Evolutionary conservation across 2,113 vertebrate species (phyloP).

Genomic region (Brachionichthys hirsutus): DNA sequence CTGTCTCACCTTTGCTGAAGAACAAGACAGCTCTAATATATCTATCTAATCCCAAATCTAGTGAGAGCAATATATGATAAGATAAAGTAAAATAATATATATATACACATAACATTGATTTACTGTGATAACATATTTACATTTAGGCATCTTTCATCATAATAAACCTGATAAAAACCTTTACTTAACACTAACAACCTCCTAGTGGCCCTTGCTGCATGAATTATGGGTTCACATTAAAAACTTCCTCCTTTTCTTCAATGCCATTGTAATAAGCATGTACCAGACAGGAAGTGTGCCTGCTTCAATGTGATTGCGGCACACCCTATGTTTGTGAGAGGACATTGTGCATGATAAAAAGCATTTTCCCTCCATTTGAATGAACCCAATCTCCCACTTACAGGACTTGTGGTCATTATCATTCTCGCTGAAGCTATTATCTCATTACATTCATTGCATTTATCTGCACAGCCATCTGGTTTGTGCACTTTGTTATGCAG

Average conservation of each 20-base stretch:
- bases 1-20: too few relatives aligned
- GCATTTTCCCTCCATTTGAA: neutral
- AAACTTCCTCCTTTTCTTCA: slow-evolving; percentile 1
- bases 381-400: slow-evolving; percentile 24
- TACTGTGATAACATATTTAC: too few relatives aligned
- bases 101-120: too few relatives aligned
- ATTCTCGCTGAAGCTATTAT: slow-evolving; percentile 21
- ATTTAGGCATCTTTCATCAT: too few relatives aligned
- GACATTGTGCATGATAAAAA: neutral
- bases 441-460: slow-evolving; percentile 9
- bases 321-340: slow-evolving; percentile 7
- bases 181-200: too few relatives aligned
- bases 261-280: neutral
- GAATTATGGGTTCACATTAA: slow-evolving; percentile 1
- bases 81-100: too few relatives aligned
- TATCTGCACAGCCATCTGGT: slow-evolving; percentile 21
- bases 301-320: slow-evolving; percentile 6
- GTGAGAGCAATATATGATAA: too few relatives aligned
- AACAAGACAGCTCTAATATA: too few relatives aligned
- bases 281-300: neutral
- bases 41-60: too few relatives aligned
- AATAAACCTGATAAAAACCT: too few relatives aligned
- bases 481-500: slow-evolving; percentile 10
- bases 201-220: too few relatives aligned
- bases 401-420: slow-evolving; percentile 12